Evolutionary conservation across 2,113 vertebrate genomes (phyloP), one percentile per base, ranked within the genome.

Genomic region (Anarrhichthys ocellatus): DNA sequence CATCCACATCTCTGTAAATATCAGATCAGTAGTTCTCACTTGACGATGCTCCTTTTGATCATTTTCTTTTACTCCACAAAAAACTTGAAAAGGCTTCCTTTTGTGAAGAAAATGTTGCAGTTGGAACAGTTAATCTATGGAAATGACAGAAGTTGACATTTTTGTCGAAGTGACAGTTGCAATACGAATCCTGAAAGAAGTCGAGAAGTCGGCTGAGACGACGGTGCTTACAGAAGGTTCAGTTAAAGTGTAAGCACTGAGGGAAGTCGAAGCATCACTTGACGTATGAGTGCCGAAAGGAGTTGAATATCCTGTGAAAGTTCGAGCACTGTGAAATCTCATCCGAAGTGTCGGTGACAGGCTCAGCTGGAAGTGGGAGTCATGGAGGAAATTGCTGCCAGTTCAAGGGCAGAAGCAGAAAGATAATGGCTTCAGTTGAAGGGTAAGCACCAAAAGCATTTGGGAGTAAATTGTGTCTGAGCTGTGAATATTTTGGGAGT

Each of bases 1-100:
- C 34, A 15, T 54, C n/a, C 32, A 59, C 42, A 22, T 73, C 27
- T 73, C 73, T 63, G 59, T 61, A 63, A 50, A 48, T 50, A 81
- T 81, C 46, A 44, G 48, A 65, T 65, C 50, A 76, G 20, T 68
- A 6, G 20, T 42, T 73, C 4, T 54, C 9, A 36, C 59, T 36
- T 13, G 50, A 61, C 76, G 15, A 61, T 48, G 54, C 18, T 59
- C 14, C 13, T 9, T 59, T 68, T 79, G 10, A 59, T 78, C 32
- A 6, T 32, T 58, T 40, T n/a, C 4, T 44, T 54, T 56, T 56
- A 2, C 46, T 27, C 11, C 17, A 44, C 50, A 58, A 7, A 38
- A 9, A 76, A 13, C 11, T 38, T 18, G 27, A 56, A 59, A 59
- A 7, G 50, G 18, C 5, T 61, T 4, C 9, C 27, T 20, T 62